phyloP scores from a whole-genome alignment of 2,113 vertebrate genomes.

The Suricata suricatta region DNA sequence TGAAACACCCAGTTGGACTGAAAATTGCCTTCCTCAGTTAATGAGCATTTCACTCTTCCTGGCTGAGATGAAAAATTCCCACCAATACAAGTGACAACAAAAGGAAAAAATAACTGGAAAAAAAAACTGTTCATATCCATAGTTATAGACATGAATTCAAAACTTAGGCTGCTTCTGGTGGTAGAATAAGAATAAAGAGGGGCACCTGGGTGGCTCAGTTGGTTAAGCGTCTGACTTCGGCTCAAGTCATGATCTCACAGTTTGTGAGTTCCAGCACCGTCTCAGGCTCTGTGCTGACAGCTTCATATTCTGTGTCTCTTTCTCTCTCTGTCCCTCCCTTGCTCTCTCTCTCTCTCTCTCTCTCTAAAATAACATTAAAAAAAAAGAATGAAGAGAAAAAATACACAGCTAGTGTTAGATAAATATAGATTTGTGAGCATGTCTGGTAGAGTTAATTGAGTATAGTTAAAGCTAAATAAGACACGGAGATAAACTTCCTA shows the following conservation, averaged over 20 bases:
- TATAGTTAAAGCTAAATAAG: background rate
- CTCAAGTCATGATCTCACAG: too few species aligned
- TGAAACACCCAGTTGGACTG: background rate
- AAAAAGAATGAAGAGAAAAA: background rate
- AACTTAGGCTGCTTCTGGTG: background rate
- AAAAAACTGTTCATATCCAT: background rate
- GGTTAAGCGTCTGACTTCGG: too few species aligned
- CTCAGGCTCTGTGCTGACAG: too few species aligned
- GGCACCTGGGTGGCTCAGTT: too few species aligned
- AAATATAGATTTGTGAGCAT: background rate
- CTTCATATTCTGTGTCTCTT: too few species aligned
- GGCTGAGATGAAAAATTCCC: background rate
- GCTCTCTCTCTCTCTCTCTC: too few species aligned
- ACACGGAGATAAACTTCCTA: background rate
- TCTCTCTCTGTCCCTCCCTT: too few species aligned
- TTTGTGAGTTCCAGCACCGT: too few species aligned
- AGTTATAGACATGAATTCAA: background rate
- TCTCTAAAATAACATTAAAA: too few species aligned
- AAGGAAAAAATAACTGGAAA: background rate
- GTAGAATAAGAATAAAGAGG: background rate
- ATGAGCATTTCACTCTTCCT: background rate
- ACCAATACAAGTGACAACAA: background rate
- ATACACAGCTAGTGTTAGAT: background rate
- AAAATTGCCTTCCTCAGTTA: background rate
- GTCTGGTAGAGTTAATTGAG: background rate